Percentiles rank a stretch among this genome's conserved stretches.
Conservation (phyloP, 2,888 invertebrate genomes). For the Gastrophysa polygoni region DNA sequence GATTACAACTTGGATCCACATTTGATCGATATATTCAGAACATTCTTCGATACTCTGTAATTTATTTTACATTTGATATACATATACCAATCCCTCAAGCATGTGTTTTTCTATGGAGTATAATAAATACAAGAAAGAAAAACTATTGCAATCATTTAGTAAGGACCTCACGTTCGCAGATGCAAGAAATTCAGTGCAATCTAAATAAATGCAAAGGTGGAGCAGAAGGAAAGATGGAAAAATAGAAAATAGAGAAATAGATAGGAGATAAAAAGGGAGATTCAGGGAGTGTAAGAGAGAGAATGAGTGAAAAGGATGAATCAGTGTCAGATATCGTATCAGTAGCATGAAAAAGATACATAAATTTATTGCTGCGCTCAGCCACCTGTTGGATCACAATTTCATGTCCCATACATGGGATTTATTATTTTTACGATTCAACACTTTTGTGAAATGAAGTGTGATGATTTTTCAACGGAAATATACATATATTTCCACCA, state of each 20-base stretch:
- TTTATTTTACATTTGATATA: conserved; percentile 3
- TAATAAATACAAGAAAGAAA: background rate
- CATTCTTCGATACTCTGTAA: background rate
- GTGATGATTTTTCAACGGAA: background rate
- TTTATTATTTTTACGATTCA: background rate
- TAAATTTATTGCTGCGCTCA: background rate
- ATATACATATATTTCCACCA: background rate
- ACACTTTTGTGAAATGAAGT: background rate
- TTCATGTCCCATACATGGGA: background rate
- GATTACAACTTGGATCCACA: background rate
- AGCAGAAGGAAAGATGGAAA: no score
- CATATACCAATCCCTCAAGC: background rate
- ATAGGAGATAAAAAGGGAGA: background rate
- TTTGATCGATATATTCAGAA: background rate
- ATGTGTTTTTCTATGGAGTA: background rate
- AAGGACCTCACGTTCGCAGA: conserved; percentile 1
- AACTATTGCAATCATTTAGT: conserved; percentile 4
- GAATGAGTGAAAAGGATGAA: background rate
- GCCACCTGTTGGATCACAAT: conserved; percentile 2
- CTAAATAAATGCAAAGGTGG: background rate
- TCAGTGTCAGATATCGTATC: background rate
- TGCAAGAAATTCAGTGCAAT: background rate
- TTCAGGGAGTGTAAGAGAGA: background rate
- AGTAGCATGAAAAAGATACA: background rate
- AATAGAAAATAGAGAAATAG: background rate